Base-by-base conservation (phyloP, 2,113 vertebrate species). In the Pygoscelis antarcticus region DNA sequence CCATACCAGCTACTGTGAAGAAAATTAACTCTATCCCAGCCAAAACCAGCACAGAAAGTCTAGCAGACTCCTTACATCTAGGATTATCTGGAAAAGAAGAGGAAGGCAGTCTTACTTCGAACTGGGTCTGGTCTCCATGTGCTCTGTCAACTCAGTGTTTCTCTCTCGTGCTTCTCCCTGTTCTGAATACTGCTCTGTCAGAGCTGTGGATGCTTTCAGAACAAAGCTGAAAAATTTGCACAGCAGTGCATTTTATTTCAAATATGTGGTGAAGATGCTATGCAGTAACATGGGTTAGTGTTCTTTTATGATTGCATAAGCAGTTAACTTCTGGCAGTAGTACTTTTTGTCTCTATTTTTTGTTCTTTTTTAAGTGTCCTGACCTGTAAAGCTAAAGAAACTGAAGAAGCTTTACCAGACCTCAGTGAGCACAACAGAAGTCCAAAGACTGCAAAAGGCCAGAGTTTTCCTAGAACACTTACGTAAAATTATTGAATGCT, bases 231-330 rank as follows among this genome's bases (percentile, higher is more conserved):
- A 46, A 60, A 13, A 23, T 42, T 86, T 69, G 42, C 57, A 44
- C 18, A n/a, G 2, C n/a, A 22, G 15, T 22, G 30, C 13, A 8
- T 64, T 72, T 40, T 36, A 13, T 57, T 46, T 60, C 54, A 36
- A 5, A 29, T 6, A 1, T 0, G 5, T 18, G 7, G 3, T 30
- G 40, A 38, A 34, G 46, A 11, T 8, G 0, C 14, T 5, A 5
- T 18, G 38, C 47, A 18, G 17, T 8, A 16, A 13, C 8, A 11
- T 40, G 20, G 5, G 6, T 51, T 51, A 9, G 11, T 34, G 18
- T 21, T 81, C 30, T 58, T 34, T 38, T 15, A 7, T 47, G 44
- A 21, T 20, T 87, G 36, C 32, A 20, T 19, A 69, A 65, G 57
- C 22, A 32, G 23, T 62, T 71, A 20, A 20, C 42, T 90, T 83